Conservation (phyloP, 2,888 invertebrate genomes). For the Tetragnatha montana region DNA sequence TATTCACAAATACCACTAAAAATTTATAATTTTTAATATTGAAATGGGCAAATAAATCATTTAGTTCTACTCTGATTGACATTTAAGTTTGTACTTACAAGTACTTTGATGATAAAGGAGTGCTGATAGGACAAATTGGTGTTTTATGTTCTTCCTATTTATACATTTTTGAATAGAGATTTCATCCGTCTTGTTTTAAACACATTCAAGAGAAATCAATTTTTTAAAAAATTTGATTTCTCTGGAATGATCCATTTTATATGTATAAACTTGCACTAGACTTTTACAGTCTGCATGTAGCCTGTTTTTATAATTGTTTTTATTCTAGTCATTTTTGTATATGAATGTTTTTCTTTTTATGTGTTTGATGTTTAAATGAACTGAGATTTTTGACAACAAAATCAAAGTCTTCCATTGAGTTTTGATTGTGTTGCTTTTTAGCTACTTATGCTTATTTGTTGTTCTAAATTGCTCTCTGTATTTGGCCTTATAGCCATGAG, state of each 20-base stretch:
- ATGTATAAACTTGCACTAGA: neutral
- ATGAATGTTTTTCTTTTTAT: slow-evolving; percentile 55
- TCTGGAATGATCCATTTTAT: neutral
- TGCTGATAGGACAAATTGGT: no score
- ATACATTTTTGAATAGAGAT: neutral
- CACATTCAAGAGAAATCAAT: neutral
- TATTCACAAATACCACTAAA: no score
- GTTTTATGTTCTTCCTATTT: neutral
- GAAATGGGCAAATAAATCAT: no score
- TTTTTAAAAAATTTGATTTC: neutral
- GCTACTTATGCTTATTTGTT: slow-evolving; percentile 1
- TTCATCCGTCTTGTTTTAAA: neutral
- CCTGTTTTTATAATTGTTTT: slow-evolving; percentile 9
- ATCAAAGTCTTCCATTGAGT: slow-evolving; percentile 72
- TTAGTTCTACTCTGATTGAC: no score
- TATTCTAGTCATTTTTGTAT: slow-evolving; percentile 65
- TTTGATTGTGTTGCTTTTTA: slow-evolving; percentile 62
- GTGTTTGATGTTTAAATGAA: slow-evolving; percentile 54
- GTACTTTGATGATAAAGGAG: no score
- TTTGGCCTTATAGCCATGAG: neutral
- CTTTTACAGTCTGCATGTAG: neutral
- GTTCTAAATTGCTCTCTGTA: neutral
- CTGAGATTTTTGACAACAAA: slow-evolving; percentile 70
- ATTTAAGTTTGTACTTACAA: no score
- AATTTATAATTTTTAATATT: no score